Evolutionary conservation across 2,888 invertebrate species (phyloP).

Genomic region (Hirtodrosophila duncani): DNA sequence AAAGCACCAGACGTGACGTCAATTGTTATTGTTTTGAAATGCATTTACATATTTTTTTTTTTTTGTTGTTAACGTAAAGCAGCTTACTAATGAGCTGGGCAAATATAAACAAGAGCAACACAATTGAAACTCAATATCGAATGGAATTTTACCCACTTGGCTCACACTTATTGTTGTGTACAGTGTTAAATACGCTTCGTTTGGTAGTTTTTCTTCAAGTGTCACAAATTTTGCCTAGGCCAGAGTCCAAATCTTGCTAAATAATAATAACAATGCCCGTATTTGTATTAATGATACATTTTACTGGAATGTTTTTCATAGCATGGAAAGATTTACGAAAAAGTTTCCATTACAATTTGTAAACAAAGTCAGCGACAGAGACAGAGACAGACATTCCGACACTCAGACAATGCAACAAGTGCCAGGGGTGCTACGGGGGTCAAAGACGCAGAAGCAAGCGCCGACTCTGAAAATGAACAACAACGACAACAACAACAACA

Average conservation of each 20-base stretch:
- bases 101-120: constrained; percentile 33
- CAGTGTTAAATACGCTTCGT: constrained; percentile 7
- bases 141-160: constrained; percentile 70
- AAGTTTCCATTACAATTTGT: constrained; percentile 63
- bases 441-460: constrained; percentile 43
- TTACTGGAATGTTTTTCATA: constrained; percentile 39
- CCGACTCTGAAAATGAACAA: constrained; percentile 6
- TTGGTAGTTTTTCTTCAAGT: constrained; percentile 29
- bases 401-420: constrained; percentile 45
- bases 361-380: constrained; percentile 43
- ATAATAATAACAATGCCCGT: too few species aligned
- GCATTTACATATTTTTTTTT: constrained; percentile 32
- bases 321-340: constrained; percentile 59
- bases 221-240: constrained; percentile 39
- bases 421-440: constrained; percentile 45
- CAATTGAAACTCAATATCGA: constrained; percentile 15
- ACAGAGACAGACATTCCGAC: constrained; percentile 8
- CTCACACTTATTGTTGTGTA: constrained; percentile 32
- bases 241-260: too few species aligned
- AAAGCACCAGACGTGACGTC: constrained; percentile 34
- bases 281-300: constrained; percentile 42
- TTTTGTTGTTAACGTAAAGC: constrained; percentile 32
- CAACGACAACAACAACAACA: constrained; percentile 20
- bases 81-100: constrained; percentile 49
- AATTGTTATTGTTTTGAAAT: constrained; percentile 43